These are phyloP conservation scores for Trogon melanurus DNA, from an alignment of 2,113 vertebrate species.

Conservation along the genomic window DNA sequence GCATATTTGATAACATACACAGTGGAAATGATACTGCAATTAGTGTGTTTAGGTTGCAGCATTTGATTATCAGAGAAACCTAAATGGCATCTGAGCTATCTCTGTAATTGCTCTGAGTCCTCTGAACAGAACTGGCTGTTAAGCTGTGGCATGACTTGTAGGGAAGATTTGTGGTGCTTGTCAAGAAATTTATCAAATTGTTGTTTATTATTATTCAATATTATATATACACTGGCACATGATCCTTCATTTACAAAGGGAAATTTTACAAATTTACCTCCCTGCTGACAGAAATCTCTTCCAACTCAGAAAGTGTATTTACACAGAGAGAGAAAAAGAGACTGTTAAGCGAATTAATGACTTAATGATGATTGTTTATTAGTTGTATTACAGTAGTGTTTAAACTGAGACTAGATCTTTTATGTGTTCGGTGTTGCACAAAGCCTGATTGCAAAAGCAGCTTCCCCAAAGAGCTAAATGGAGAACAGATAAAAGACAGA, in stretches of 20 bases:
- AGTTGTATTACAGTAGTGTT: background rate
- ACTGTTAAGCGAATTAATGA: background rate
- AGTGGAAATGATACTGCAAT: background rate
- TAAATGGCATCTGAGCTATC: background rate
- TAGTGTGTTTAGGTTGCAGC: background rate
- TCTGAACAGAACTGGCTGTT: background rate
- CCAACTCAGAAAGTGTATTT: background rate
- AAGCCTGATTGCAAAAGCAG: background rate
- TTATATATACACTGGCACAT: background rate
- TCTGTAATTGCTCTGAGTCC: background rate
- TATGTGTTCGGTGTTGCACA: background rate
- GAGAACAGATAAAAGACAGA: background rate
- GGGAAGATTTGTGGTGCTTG: background rate
- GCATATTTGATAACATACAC: background rate
- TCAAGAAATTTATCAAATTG: background rate
- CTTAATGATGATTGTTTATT: slow-evolving; percentile 58
- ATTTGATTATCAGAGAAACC: background rate
- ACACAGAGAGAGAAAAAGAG: background rate
- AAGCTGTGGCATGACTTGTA: background rate
- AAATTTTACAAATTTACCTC: background rate
- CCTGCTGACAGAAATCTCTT: background rate
- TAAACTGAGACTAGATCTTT: slow-evolving; percentile 8
- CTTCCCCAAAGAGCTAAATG: slow-evolving; percentile 1
- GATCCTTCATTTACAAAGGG: background rate
- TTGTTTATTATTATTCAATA: background rate